Evolutionary conservation across 2,888 invertebrate genomes (phyloP), one percentile per base, ranked within the genome.

Genomic region (Tubulanus polymorphus): DNA sequence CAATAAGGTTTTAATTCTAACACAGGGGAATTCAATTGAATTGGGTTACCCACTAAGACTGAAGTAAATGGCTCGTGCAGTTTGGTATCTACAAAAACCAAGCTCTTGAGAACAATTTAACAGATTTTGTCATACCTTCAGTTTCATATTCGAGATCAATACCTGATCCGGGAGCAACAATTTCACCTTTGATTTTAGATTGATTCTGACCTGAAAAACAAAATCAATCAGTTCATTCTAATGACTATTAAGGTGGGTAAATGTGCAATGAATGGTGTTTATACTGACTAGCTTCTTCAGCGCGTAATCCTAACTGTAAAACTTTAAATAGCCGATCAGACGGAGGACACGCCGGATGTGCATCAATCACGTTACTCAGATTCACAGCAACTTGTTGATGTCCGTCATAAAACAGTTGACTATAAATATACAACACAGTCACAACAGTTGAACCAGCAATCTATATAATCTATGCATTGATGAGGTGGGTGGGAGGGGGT

Each of bases 341-440:
- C 0, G 94, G 99, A 0, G 97, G 92, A 74, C 95, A 95, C 0
- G 92, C 89, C 29, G 93, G 93, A 67, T 94, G 92, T 0, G 93
- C 90, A 71, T 93, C 90, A 0, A 93, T 89, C 30, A 89, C 83
- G 52, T 87, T 85, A 0, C 93, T 88, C 55, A 99, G 79, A 50
- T 87, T 88, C 0, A 91, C 87, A 0, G 95, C 97, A 50, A 96
- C 83, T n/a, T 88, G 87, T 76, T 94, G 93, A 77, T 93, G 89
- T 0, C 97, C 97, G 85, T 99, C 99, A 74, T 99, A 97, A 79
- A 91, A 93, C 52, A 99, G 82, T 79, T 99, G 99, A 71, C 99
- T 99, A 67, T 10, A 70, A 72, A 15, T 26, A 10, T 5, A 53
- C 47, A 48, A 18, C 47, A 51, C 27, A 28, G 12, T 26, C 12